Percentiles rank a stretch among this genome's conserved stretches.
Evolutionary conservation across 2,797 vertebrate species (phyloP).

Genomic region (Cottoperca gobio): DNA sequence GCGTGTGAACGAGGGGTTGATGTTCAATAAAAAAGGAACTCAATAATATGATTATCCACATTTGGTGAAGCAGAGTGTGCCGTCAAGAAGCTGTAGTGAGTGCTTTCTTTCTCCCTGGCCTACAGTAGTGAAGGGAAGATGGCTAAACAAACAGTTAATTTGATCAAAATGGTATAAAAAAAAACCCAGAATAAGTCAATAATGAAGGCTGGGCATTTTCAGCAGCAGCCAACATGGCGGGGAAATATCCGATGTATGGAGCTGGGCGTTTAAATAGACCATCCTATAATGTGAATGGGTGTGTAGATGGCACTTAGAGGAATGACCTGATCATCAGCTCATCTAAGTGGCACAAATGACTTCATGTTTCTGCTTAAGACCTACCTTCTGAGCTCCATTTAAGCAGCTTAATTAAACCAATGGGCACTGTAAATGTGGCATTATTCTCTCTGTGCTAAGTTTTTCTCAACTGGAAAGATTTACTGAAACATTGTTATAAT

Average conservation of each 20-base stretch:
- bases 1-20: too few species aligned
- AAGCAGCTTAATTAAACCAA: constrained; percentile 55
- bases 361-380: constrained; percentile 25
- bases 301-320: constrained; percentile 43
- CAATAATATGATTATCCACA: too few species aligned
- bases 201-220: background rate
- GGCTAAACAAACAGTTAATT: too few species aligned
- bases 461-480: constrained; percentile 25
- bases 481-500: constrained; percentile 1
- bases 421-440: constrained; percentile 21
- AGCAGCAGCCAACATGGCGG: constrained; percentile 11
- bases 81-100: too few species aligned
- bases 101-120: too few species aligned
- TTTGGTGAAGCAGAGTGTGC: too few species aligned
- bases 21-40: too few species aligned
- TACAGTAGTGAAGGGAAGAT: too few species aligned
- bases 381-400: constrained; percentile 7
- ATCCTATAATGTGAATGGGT: constrained; percentile 44
- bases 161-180: too few species aligned
- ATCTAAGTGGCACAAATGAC: constrained; percentile 52
- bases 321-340: constrained; percentile 59
- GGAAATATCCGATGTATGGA: constrained; percentile 14
- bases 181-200: background rate
- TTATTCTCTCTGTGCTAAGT: constrained; percentile 17
- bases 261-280: constrained; percentile 24